phyloP scores from a whole-genome alignment of 92 coral and sea anemone genomes.

The Palythoa grandiflora region DNA sequence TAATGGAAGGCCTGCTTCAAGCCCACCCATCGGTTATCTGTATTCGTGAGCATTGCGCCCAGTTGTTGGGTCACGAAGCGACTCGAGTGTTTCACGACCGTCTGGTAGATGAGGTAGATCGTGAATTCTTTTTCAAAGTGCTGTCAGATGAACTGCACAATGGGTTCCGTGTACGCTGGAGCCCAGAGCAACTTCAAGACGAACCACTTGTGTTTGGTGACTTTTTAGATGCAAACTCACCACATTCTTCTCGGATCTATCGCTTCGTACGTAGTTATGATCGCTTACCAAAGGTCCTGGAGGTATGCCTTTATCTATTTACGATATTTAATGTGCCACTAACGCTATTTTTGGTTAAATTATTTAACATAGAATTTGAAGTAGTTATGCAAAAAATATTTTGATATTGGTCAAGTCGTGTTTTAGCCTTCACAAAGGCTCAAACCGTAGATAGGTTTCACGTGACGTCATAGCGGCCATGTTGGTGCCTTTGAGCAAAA shows the following conservation, averaged over 20 bases:
- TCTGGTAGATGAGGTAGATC: slow-evolving; percentile 87
- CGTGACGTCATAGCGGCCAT: too few species aligned
- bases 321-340: too few species aligned
- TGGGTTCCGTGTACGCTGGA: slow-evolving; percentile 78
- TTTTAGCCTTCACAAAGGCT: too few species aligned
- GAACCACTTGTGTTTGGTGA: slow-evolving; percentile 91
- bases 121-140: slow-evolving; percentile 77
- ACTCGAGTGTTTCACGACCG: slow-evolving; percentile 97
- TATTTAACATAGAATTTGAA: too few species aligned
- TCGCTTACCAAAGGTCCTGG: slow-evolving; percentile 76
- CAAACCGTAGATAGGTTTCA: too few species aligned
- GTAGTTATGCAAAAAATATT: too few species aligned
- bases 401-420: too few species aligned
- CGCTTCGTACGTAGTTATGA: slow-evolving; percentile 78
- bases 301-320: slow-evolving; percentile 64
- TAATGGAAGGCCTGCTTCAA: slow-evolving; percentile 92
- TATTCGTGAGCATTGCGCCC: slow-evolving; percentile 82
- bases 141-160: slow-evolving; percentile 77
- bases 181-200: slow-evolving; percentile 64
- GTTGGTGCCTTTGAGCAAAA: too few species aligned
- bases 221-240: slow-evolving; percentile 77
- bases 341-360: too few species aligned
- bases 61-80: slow-evolving; percentile 90
- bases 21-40: slow-evolving; percentile 87
- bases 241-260: slow-evolving; percentile 73